Conservation (phyloP, 2,888 invertebrate genomes). For the Erannis defoliaria region DNA sequence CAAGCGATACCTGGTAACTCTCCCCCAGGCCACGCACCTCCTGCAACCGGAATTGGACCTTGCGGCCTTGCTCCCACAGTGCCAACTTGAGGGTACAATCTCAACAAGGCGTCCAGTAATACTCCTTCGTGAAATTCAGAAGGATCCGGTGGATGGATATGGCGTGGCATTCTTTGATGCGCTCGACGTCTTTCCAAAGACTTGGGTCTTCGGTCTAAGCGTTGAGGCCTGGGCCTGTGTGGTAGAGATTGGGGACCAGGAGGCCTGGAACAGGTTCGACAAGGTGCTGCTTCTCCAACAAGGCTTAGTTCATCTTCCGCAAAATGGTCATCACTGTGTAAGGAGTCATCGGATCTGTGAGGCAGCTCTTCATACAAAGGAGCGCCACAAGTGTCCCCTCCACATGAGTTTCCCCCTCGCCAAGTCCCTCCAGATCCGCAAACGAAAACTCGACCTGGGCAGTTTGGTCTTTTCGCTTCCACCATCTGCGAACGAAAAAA, state of each 20-base stretch:
- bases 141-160: slow-evolving; percentile 90
- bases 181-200: slow-evolving; percentile 83
- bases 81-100: slow-evolving; percentile 90
- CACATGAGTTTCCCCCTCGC: slow-evolving; percentile 85
- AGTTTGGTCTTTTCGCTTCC: slow-evolving; percentile 89
- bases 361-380: slow-evolving; percentile 94
- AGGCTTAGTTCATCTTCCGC: slow-evolving; percentile 93
- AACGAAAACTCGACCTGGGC: slow-evolving; percentile 88
- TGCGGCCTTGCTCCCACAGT: slow-evolving; percentile 87
- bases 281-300: slow-evolving; percentile 80
- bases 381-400: slow-evolving; percentile 85
- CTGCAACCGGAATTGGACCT: slow-evolving; percentile 79
- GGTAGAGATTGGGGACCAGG: slow-evolving; percentile 82
- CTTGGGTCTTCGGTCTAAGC: slow-evolving; percentile 86
- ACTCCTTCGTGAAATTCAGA: slow-evolving; percentile 94
- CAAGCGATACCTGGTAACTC: slow-evolving; percentile 87
- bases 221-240: slow-evolving; percentile 87
- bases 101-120: slow-evolving; percentile 90
- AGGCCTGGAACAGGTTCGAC: slow-evolving; percentile 82
- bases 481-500: slow-evolving; percentile 88
- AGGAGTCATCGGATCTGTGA: slow-evolving; percentile 86
- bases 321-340: slow-evolving; percentile 93
- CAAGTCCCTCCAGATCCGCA: slow-evolving; percentile 86
- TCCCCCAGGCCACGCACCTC: slow-evolving; percentile 90
- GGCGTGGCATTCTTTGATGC: slow-evolving; percentile 78